Base-by-base conservation (phyloP, 2,888 invertebrate species). In the Parasteatoda lunata region DNA sequence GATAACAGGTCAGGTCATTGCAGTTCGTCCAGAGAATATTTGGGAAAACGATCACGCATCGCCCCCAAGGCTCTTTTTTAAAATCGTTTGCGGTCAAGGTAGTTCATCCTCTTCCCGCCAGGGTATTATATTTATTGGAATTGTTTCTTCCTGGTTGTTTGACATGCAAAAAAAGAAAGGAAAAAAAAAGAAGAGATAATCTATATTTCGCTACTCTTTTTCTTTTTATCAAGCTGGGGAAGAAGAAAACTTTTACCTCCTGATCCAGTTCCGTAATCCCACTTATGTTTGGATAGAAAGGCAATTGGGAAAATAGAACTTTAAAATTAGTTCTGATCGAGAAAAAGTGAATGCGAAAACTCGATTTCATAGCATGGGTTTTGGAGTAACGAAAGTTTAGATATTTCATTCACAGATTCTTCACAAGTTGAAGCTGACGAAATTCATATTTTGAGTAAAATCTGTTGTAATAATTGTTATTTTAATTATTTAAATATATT, bases 51-150 rank as follows among this genome's bases (percentile, higher is more conserved):
- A 59, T 59, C 59, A 59, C 59, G 59, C 30, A 59, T 59, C 59
- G 9, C 65, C 71, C 71, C 66, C 65, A 11, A n/a, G 65, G 65
- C 65, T 71, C 30, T 30, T 3, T 4, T 9, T 45, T 15, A 66
- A 48, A 66, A 73, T 73, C 65, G 66, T 73, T 65, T 66, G 75
- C 81, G 81, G 81, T 81, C 81, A 81, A 81, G 81, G 81, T 81
- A 81, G 75, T 81, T 81, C 81, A 69, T 80, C 59, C 54, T 5
- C 52, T 51, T 52, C 70, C 49, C 70, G 52, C n/a, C 30, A 68
- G 54, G 45, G 52, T 7, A n/a, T 59, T 9, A n/a, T 7, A 13
- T 59, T 59, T n/a, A 59, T 13, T 13, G 9, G 59, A 59, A 59
- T 59, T 59, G 9, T 59, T 59, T 59, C 13, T 59, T 59, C 59